Evolutionary conservation across 2,888 invertebrate genomes (phyloP).

Genomic region (Eilema caniola): DNA sequence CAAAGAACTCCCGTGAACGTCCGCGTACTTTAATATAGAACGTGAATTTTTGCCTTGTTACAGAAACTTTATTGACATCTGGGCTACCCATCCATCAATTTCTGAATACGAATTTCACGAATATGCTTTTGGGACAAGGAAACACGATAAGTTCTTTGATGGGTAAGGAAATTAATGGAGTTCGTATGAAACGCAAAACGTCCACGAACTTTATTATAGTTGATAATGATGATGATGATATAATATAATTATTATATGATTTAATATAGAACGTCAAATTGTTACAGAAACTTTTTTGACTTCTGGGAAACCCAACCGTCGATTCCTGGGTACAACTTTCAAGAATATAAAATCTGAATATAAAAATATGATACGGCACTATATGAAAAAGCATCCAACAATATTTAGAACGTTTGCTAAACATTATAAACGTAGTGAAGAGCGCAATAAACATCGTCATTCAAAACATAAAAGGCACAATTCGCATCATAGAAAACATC

Average conservation of each 20-base stretch:
- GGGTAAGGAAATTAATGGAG: too few relatives aligned
- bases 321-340: not conserved
- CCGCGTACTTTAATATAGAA: not conserved
- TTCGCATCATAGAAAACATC: conserved; percentile 10
- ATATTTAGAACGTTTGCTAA: conserved; percentile 27
- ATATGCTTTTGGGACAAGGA: too few relatives aligned
- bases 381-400: conserved; percentile 25
- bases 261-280: not conserved
- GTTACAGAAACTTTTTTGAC: conserved; percentile 3
- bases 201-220: too few relatives aligned
- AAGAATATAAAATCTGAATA: conserved; percentile 10
- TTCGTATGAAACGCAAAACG: too few relatives aligned
- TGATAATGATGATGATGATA: too few relatives aligned
- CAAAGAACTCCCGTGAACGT: too few relatives aligned
- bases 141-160: too few relatives aligned
- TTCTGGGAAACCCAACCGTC: not conserved
- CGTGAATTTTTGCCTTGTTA: not conserved
- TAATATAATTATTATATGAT: too few relatives aligned
- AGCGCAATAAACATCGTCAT: conserved; percentile 7
- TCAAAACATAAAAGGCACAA: conserved; percentile 14
- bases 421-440: conserved; percentile 16
- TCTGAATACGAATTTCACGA: too few relatives aligned
- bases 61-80: not conserved
- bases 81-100: too few relatives aligned
- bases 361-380: conserved; percentile 26